Conservation (phyloP, 2,113 vertebrate genomes). For the Muntiacus reevesi region DNA sequence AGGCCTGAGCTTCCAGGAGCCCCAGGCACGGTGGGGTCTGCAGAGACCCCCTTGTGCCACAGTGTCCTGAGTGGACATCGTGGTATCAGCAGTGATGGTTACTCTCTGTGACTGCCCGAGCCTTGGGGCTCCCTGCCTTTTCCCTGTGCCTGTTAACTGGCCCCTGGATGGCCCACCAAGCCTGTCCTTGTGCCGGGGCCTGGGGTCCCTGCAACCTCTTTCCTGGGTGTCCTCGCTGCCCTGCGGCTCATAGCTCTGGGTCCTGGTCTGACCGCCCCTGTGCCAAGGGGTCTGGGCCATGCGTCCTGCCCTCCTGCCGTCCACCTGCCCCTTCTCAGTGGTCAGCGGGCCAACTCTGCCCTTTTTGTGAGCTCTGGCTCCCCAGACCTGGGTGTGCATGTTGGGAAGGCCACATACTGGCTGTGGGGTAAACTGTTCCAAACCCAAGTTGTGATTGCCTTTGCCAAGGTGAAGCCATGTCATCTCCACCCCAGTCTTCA, state of each 20-base stretch:
- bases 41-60: background rate
- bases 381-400: rapidly evolving
- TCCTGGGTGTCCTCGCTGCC: background rate
- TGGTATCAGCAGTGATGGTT: background rate
- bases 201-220: background rate
- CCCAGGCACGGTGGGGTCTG: background rate
- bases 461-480: background rate
- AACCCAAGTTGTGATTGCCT: rapidly evolving
- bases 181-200: background rate
- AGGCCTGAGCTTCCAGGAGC: background rate
- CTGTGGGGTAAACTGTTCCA: background rate
- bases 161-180: background rate
- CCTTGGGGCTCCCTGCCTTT: background rate
- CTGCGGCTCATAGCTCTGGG: background rate
- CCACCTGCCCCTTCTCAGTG: background rate
- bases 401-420: background rate
- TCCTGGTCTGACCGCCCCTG: background rate
- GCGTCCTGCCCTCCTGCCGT: rapidly evolving
- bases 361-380: background rate
- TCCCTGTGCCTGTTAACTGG: background rate
- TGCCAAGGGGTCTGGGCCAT: background rate
- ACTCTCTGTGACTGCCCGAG: background rate
- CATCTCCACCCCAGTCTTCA: background rate
- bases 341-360: background rate
- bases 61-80: background rate